These are phyloP conservation scores for Anoura caudifer DNA, from an alignment of 2,113 vertebrate genomes.

Conservation along the genomic window DNA sequence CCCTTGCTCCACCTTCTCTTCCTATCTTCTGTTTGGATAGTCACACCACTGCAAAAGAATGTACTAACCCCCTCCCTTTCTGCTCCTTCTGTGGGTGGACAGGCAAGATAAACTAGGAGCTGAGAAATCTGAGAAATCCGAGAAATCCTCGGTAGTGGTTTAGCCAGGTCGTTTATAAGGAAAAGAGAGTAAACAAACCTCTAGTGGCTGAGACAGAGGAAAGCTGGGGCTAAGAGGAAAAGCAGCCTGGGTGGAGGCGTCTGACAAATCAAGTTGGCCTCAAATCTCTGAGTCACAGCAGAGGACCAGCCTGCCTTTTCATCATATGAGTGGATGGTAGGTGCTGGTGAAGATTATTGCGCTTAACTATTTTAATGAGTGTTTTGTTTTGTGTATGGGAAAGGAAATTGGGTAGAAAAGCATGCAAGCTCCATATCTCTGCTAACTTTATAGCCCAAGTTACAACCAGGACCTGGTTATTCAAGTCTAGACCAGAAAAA, in stretches of 20 bases:
- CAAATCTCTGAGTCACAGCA: slow-evolving; percentile 13
- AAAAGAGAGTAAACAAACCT: neutral
- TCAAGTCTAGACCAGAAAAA: neutral
- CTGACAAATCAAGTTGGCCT: slow-evolving; percentile 3
- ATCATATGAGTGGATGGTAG: slow-evolving; percentile 5
- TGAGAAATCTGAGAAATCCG: no score
- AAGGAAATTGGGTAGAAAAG: slow-evolving; percentile 42
- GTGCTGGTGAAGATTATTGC: slow-evolving; percentile 16
- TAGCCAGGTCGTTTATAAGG: slow-evolving; percentile 25
- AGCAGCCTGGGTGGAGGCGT: neutral
- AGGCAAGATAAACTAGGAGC: slow-evolving; percentile 27
- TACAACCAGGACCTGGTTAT: neutral
- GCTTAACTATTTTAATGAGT: slow-evolving; percentile 60
- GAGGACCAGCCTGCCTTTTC: neutral
- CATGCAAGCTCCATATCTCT: slow-evolving; percentile 12
- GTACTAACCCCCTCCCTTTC: neutral
- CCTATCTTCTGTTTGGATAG: neutral
- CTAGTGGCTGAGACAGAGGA: neutral
- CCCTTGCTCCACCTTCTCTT: neutral
- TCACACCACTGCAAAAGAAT: neutral
- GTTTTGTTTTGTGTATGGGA: slow-evolving; percentile 41
- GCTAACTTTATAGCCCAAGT: neutral
- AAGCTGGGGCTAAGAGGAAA: neutral
- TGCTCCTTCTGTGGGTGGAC: neutral
- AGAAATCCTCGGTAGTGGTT: no score